phyloP scores from a whole-genome alignment of 2,888 invertebrate genomes.

The Machimus atricapillus region DNA sequence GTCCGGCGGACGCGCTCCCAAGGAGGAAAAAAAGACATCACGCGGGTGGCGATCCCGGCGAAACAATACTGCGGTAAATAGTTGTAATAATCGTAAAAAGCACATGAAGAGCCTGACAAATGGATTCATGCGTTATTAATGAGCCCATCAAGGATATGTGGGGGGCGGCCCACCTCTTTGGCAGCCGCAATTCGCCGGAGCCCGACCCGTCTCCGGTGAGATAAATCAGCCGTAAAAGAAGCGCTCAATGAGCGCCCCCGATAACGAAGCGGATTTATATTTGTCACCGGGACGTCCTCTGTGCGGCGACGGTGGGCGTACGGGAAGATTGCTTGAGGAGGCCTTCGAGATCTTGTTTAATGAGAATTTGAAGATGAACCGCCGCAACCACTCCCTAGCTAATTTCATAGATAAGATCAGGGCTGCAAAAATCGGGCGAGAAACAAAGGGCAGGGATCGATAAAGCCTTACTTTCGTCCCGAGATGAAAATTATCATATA shows the following conservation, averaged over 20 bases:
- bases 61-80: slow-evolving; percentile 46
- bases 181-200: background rate
- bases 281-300: background rate
- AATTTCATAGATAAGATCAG: background rate
- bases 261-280: slow-evolving; percentile 10
- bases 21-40: slow-evolving; percentile 35
- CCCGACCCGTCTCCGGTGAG: background rate
- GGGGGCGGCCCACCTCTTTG: slow-evolving; percentile 2
- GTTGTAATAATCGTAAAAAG: slow-evolving; percentile 48
- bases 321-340: background rate
- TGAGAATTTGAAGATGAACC: slow-evolving; percentile 4
- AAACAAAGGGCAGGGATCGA: too few relatives aligned
- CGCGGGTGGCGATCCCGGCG: slow-evolving; percentile 35
- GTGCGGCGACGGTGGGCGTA: background rate
- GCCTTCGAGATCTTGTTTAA: background rate
- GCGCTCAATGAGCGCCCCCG: background rate
- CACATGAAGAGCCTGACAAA: slow-evolving; percentile 47
- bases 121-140: slow-evolving; percentile 48
- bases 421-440: too few relatives aligned
- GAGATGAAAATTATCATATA: too few relatives aligned
- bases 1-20: background rate
- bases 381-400: background rate
- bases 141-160: slow-evolving; percentile 41
- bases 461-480: too few relatives aligned
- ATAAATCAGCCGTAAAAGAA: background rate